phyloP scores from a whole-genome alignment of 2,797 vertebrate species.

The Diplodus puntazzo region DNA sequence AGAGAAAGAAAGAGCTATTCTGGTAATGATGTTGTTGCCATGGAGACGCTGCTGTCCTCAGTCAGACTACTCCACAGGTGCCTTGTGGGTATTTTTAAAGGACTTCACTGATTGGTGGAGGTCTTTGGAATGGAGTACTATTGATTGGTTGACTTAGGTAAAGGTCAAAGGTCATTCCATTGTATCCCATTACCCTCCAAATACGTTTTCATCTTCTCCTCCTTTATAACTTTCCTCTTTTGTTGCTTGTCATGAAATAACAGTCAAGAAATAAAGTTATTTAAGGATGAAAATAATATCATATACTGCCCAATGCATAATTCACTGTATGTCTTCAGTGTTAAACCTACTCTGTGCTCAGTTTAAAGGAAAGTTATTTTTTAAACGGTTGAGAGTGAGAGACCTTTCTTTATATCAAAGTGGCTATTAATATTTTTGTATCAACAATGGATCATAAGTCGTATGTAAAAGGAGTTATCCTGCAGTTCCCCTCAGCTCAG shows the following conservation, averaged over 20 bases:
- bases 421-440: not conserved
- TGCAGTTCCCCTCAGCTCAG: not conserved
- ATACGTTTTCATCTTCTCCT: not conserved
- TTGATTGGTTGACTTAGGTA: slow-evolving; percentile 46
- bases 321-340: not conserved
- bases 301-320: not conserved
- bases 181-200: slow-evolving; percentile 5
- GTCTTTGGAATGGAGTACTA: slow-evolving; percentile 19
- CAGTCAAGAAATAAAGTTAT: not conserved
- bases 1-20: slow-evolving; percentile 72
- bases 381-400: not conserved
- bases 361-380: not conserved
- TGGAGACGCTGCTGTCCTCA: slow-evolving; percentile 68
- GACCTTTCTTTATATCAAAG: not conserved
- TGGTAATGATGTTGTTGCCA: slow-evolving; percentile 78
- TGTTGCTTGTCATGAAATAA: not conserved
- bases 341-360: not conserved
- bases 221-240: not conserved
- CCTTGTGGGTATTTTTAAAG: slow-evolving; percentile 71
- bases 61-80: slow-evolving; percentile 73
- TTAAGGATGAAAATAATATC: slow-evolving; percentile 4
- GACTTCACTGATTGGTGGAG: slow-evolving; percentile 55
- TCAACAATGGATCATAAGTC: not conserved
- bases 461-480: not conserved
- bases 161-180: slow-evolving; percentile 60